Evolutionary conservation across 2,113 vertebrate species (phyloP).

Genomic region (Sphyrna mokarran): DNA sequence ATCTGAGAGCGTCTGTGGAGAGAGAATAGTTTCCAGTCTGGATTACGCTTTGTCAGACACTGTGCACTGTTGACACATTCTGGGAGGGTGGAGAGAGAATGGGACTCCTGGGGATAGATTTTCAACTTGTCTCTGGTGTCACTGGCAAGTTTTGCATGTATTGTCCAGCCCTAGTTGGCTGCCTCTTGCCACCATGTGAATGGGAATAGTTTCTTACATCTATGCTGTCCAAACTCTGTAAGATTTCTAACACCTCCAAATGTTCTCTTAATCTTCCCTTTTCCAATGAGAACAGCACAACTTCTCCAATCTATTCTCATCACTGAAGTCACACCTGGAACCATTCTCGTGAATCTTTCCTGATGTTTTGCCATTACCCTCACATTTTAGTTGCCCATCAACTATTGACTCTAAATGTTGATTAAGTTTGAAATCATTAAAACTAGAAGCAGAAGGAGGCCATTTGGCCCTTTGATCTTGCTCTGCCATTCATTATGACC

Average conservation of each 20-base stretch:
- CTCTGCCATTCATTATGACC: too few species aligned
- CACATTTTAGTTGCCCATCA: not conserved
- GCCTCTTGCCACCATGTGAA: not conserved
- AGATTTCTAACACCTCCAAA: not conserved
- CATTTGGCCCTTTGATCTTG: too few species aligned
- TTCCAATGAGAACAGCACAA: not conserved
- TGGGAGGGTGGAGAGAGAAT: not conserved
- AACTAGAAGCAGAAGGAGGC: too few species aligned
- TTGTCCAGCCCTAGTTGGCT: not conserved
- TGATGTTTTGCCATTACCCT: not conserved
- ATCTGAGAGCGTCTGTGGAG: too few species aligned
- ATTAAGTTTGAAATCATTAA: too few species aligned
- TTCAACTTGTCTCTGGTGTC: not conserved
- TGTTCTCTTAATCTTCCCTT: not conserved
- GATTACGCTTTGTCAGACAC: too few species aligned
- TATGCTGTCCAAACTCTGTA: not conserved
- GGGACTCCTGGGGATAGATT: not conserved
- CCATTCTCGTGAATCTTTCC: too few species aligned
- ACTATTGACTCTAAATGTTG: not conserved
- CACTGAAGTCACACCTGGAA: too few species aligned
- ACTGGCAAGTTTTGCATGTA: not conserved
- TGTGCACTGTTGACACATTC: not conserved
- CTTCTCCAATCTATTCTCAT: not conserved
- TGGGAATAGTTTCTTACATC: not conserved
- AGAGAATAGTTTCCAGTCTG: too few species aligned